Evolutionary conservation across 2,888 invertebrate species (phyloP), one percentile per base, ranked within the genome.

Genomic region (Caenorhabditis imperialis): DNA sequence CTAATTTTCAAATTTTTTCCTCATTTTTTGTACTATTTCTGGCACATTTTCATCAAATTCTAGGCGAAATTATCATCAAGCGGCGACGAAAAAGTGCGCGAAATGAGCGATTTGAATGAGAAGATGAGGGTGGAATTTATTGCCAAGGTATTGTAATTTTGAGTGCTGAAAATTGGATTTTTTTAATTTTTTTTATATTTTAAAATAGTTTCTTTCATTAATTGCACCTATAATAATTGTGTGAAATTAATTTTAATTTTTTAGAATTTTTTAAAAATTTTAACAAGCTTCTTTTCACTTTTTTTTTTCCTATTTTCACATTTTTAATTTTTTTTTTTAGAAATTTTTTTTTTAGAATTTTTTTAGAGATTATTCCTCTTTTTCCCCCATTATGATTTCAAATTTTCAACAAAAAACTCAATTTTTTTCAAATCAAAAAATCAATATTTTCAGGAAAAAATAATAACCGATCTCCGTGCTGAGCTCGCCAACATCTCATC

Each of bases 81-180:
- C 20, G 53, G 20, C 30, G 51, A 72, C 16, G 48, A 48, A 23
- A 75, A 75, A 70, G 72, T 78, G 58, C 50, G 67, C 44, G 77
- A 79, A 55, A 61, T 79, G 47, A 71, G 65, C 50, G 73, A 62
- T 30, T 23, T 79, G 55, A 77, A 77, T 58, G 80, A 80, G 61
- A 74, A 76, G 75, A 76, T 80, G 80, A 65, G 80, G 51, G 37
- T 78, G 45, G 80, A 80, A 60, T 80, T 80, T 53, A 76, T 80
- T 30, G 76, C 77, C 20, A 80, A 80, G 80, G 80, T 75, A 22
- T 40, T 37, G 42, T 10, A 38, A 23, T 35, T 30, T 12, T 23
- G n/a, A n/a, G n/a, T n/a, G n/a, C n/a, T n/a, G n/a, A n/a, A n/a
- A n/a, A n/a, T 58, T 33, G 2, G 33, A 22, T 47, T 14, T 10